These are phyloP conservation scores for Charanyca ferruginea DNA, from an alignment of 2,888 invertebrate species.

Conservation along the genomic window DNA sequence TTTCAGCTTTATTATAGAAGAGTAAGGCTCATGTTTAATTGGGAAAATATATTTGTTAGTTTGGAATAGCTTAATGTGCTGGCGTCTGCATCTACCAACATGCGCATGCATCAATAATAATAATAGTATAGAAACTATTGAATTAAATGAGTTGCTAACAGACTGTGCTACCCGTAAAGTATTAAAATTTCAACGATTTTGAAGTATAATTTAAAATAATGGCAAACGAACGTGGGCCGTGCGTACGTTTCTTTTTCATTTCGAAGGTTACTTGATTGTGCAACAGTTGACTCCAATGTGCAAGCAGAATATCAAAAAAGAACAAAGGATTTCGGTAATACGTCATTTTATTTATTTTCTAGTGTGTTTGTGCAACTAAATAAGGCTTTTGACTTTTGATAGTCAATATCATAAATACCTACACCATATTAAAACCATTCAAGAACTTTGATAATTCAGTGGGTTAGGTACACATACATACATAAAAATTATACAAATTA, in stretches of 20 bases:
- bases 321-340: conserved; percentile 75
- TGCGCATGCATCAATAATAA: neutral
- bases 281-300: conserved; percentile 78
- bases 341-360: conserved; percentile 49
- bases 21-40: too few species aligned
- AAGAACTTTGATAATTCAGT: neutral
- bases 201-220: conserved; percentile 64
- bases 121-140: neutral
- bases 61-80: too few species aligned
- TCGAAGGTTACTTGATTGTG: conserved; percentile 84
- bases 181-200: conserved; percentile 19
- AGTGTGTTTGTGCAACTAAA: conserved; percentile 10
- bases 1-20: too few species aligned
- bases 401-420: neutral
- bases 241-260: conserved; percentile 85
- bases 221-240: conserved; percentile 72
- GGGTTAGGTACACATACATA: neutral
- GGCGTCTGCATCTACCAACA: too few species aligned
- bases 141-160: conserved; percentile 1
- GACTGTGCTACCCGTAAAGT: conserved; percentile 1
- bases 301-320: conserved; percentile 77
- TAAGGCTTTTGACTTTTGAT: neutral
- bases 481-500: neutral
- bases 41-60: too few species aligned
- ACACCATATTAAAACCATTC: neutral